phyloP scores from a whole-genome alignment of 2,113 vertebrate species.

The Epinephelus fuscoguttatus region DNA sequence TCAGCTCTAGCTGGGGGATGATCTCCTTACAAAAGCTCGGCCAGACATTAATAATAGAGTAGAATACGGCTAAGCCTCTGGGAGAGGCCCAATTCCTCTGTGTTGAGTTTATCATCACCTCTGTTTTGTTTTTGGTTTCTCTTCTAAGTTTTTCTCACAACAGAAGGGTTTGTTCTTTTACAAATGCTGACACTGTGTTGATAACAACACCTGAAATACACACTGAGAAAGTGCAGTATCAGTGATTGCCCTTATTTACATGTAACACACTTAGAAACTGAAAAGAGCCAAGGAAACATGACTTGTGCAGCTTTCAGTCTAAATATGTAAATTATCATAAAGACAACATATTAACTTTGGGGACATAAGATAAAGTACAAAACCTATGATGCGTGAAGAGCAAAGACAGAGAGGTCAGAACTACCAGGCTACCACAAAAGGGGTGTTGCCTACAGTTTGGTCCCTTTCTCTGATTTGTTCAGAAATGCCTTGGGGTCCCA shows the following conservation, averaged over 20 bases:
- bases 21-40: conserved; percentile 49
- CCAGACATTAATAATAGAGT: conserved; percentile 64
- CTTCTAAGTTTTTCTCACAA: conserved; percentile 34
- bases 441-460: no score
- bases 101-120: conserved; percentile 2
- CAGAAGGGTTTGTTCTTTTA: conserved; percentile 19
- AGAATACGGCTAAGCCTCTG: conserved; percentile 23
- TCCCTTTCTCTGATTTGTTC: not conserved
- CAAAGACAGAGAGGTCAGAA: no score
- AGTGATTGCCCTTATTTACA: conserved; percentile 58
- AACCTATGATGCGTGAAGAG: no score
- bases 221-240: conserved; percentile 26
- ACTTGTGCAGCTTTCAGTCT: not conserved
- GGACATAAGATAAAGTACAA: no score
- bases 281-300: not conserved
- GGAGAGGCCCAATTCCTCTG: conserved; percentile 9
- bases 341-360: not conserved
- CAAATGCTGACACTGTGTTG: conserved; percentile 43
- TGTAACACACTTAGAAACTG: not conserved
- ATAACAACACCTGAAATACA: not conserved
- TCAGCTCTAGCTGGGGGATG: conserved; percentile 24
- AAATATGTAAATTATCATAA: not conserved
- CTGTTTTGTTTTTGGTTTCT: conserved; percentile 30
- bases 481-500: not conserved
- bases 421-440: no score